phyloP scores from a whole-genome alignment of 2,113 vertebrate genomes.

The Laticauda laticaudata region DNA sequence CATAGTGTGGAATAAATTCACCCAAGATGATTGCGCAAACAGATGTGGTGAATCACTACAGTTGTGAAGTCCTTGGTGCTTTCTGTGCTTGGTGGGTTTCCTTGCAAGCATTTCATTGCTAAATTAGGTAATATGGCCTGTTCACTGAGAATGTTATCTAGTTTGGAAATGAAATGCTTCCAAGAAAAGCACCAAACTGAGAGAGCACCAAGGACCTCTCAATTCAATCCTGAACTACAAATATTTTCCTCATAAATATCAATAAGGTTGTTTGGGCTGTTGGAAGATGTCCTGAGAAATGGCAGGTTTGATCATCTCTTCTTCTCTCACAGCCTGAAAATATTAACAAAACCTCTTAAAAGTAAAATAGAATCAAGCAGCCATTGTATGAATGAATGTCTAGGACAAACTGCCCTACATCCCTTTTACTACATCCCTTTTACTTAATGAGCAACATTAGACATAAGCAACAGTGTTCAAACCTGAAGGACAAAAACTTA shows the following conservation, averaged over 20 bases:
- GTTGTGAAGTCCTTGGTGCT: too few species aligned
- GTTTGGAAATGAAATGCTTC: too few species aligned
- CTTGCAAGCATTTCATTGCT: too few species aligned
- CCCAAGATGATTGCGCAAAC: neutral
- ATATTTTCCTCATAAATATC: neutral
- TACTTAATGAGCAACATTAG: constrained; percentile 16
- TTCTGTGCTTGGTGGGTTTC: too few species aligned
- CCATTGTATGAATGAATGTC: neutral
- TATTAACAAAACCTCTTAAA: neutral
- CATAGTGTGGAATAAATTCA: neutral
- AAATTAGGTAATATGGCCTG: too few species aligned
- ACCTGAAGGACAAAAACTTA: constrained; percentile 71
- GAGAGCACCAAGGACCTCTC: neutral
- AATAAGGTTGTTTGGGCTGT: neutral
- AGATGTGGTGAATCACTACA: neutral
- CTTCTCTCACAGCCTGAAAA: neutral
- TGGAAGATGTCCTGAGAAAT: neutral
- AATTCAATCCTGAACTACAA: neutral
- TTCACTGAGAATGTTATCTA: too few species aligned
- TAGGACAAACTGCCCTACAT: neutral
- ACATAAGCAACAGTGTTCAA: constrained; percentile 24
- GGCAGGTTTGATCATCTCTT: neutral
- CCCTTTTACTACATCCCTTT: neutral
- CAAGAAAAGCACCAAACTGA: neutral
- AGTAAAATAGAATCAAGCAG: neutral